These are phyloP conservation scores for Coranthus polyacanthus DNA, from an alignment of 2,797 vertebrate species.

Conservation along the genomic window DNA sequence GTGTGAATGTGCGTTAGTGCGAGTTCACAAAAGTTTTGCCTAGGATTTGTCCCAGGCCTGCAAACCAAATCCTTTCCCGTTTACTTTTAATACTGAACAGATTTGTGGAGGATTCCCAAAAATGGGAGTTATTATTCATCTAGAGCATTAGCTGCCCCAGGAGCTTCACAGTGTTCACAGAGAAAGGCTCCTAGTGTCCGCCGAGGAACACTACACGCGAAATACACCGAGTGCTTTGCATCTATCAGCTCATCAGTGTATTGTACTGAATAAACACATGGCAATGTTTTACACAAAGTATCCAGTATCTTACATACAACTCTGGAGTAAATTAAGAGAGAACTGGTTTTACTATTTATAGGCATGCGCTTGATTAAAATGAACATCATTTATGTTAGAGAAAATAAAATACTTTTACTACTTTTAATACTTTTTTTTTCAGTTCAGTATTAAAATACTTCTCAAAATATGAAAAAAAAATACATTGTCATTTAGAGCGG, in stretches of 20 bases:
- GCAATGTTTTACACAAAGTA: neutral
- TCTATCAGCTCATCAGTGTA: neutral
- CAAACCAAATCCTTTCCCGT: constrained; percentile 51
- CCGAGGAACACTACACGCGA: constrained; percentile 9
- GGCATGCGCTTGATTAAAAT: no score
- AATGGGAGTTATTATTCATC: constrained; percentile 50
- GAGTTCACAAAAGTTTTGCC: constrained; percentile 29
- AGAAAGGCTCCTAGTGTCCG: neutral
- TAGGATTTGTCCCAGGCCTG: constrained; percentile 34
- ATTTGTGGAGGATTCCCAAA: constrained; percentile 58
- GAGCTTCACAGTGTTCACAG: constrained; percentile 6
- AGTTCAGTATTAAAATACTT: no score
- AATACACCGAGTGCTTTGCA: constrained; percentile 1
- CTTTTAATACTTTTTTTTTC: no score
- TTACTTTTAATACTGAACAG: constrained; percentile 73
- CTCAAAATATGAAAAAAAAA: no score
- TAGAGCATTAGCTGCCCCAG: constrained; percentile 1
- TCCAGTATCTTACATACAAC: neutral
- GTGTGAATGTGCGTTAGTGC: constrained; percentile 6
- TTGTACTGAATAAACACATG: neutral
- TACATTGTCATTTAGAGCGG: no score
- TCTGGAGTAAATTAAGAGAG: no score
- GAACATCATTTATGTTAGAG: no score
- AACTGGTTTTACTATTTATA: no score
- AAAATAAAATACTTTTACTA: no score